These are phyloP conservation scores for Ptyas mucosa DNA, from an alignment of 2,113 vertebrate genomes.

Conservation along the genomic window DNA sequence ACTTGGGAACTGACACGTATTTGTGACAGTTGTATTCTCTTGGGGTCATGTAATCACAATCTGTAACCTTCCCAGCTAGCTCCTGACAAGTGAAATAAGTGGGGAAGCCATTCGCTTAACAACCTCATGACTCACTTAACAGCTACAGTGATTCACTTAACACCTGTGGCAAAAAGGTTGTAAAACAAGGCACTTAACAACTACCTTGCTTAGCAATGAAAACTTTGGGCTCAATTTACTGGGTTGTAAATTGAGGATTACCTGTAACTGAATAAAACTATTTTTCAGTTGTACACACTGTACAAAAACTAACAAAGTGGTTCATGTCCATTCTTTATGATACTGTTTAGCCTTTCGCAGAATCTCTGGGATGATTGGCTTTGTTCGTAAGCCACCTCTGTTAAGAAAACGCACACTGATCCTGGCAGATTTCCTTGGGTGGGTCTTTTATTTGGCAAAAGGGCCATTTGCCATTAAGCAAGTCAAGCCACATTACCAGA, in stretches of 20 bases:
- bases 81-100: no score
- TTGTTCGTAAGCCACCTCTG: background rate
- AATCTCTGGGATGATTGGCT: background rate
- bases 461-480: background rate
- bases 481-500: background rate
- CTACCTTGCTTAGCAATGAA: background rate
- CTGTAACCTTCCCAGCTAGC: no score
- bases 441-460: no score
- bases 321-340: background rate
- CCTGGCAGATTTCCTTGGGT: background rate
- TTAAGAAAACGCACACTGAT: background rate
- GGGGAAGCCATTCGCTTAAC: no score
- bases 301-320: background rate
- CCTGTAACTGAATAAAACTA: background rate
- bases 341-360: background rate
- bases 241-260: background rate
- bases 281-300: background rate
- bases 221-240: background rate
- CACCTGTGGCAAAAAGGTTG: no score
- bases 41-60: background rate
- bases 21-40: background rate
- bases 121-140: no score
- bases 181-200: no score
- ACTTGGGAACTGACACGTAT: background rate
- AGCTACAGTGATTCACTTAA: no score